Conservation (phyloP, 2,888 invertebrate species). For the Tachina lurida region DNA sequence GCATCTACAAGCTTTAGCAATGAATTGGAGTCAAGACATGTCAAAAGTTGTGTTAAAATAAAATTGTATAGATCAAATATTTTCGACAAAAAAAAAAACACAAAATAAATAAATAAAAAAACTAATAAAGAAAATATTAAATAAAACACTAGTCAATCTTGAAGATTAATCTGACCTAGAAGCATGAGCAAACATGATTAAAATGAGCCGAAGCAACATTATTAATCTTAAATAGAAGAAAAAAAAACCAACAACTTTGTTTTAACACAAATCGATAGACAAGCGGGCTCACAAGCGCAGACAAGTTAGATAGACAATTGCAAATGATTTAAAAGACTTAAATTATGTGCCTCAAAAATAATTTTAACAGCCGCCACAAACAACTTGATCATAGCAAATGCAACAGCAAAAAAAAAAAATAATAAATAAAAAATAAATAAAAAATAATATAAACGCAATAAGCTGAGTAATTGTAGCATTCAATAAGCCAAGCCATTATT, state of each 20-base stretch:
- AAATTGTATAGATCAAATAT: slow-evolving; percentile 32
- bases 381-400: slow-evolving; percentile 50
- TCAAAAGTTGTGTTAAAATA: slow-evolving; percentile 55
- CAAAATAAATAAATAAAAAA: slow-evolving; percentile 19
- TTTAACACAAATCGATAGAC: slow-evolving; percentile 34
- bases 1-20: not conserved
- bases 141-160: slow-evolving; percentile 50
- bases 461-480: slow-evolving; percentile 59
- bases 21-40: slow-evolving; percentile 50
- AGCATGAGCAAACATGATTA: slow-evolving; percentile 62
- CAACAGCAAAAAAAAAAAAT: not conserved
- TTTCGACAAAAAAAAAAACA: slow-evolving; percentile 6
- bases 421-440: slow-evolving; percentile 11
- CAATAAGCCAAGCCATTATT: slow-evolving; percentile 29
- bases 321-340: slow-evolving; percentile 42
- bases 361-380: slow-evolving; percentile 50
- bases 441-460: slow-evolving; percentile 51
- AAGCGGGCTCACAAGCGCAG: slow-evolving; percentile 5
- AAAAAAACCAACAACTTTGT: slow-evolving; percentile 30
- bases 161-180: slow-evolving; percentile 69
- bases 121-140: slow-evolving; percentile 1
- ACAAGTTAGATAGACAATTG: slow-evolving; percentile 41
- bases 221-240: slow-evolving; percentile 45
- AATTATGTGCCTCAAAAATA: slow-evolving; percentile 55
- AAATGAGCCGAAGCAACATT: slow-evolving; percentile 49